Percentiles rank a stretch among this genome's conserved stretches.
phyloP scores from a whole-genome alignment of 2,888 invertebrate genomes.

The Lutraria lutraria region DNA sequence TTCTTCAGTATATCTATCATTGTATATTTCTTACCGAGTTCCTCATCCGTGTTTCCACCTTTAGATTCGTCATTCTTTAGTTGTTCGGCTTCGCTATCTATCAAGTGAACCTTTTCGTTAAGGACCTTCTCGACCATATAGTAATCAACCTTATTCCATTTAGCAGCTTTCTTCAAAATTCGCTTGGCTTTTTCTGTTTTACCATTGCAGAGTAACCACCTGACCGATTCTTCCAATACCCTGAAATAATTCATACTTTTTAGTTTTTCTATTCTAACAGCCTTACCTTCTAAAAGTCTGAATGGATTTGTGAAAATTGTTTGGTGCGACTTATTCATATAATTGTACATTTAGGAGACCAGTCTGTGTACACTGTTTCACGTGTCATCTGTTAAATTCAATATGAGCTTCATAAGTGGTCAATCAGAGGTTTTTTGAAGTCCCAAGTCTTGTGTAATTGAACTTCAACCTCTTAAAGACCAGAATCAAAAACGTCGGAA shows the following conservation, averaged over 20 bases:
- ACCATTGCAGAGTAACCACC: conserved; percentile 77
- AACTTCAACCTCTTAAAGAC: too few species aligned
- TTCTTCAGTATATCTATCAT: conserved; percentile 72
- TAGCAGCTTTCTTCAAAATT: conserved; percentile 71
- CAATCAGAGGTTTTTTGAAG: too few species aligned
- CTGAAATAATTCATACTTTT: conserved; percentile 53
- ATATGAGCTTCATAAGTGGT: too few species aligned
- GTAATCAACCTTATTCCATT: conserved; percentile 69
- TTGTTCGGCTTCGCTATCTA: not conserved
- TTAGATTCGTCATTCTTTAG: not conserved
- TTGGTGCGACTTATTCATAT: too few species aligned
- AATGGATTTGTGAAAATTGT: too few species aligned
- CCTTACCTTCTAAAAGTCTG: too few species aligned
- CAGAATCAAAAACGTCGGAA: too few species aligned
- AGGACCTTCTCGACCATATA: not conserved
- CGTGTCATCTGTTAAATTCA: too few species aligned
- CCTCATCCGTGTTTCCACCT: not conserved
- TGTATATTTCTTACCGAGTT: conserved; percentile 48
- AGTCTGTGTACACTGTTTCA: too few species aligned
- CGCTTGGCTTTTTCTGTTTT: conserved; percentile 64
- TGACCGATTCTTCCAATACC: conserved; percentile 74
- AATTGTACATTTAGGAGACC: too few species aligned
- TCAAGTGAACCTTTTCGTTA: not conserved
- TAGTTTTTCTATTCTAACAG: not conserved
- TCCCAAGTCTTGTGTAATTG: too few species aligned